Evolutionary conservation across 2,888 invertebrate species (phyloP).

Genomic region (Acronicta psi): DNA sequence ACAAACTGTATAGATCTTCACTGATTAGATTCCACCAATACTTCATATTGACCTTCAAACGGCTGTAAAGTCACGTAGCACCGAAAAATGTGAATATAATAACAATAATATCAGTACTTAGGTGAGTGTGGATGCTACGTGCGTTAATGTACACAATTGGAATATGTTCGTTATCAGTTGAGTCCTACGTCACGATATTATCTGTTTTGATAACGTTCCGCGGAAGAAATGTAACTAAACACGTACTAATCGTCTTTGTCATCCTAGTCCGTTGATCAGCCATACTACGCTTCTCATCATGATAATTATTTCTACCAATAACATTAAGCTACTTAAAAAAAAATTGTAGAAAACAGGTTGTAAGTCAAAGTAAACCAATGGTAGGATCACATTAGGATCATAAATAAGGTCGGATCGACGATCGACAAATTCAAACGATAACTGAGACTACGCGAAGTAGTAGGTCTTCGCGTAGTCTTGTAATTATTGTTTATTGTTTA

Average conservation of each 20-base stretch:
- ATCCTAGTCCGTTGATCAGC: not conserved
- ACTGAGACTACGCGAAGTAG: too few species aligned
- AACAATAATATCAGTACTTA: slow-evolving; percentile 39
- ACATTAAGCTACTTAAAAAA: too few species aligned
- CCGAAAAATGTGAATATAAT: slow-evolving; percentile 50
- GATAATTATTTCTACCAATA: not conserved
- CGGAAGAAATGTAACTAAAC: slow-evolving; percentile 70
- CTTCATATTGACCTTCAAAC: slow-evolving; percentile 48
- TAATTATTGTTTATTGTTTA: too few species aligned
- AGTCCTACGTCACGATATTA: slow-evolving; percentile 73
- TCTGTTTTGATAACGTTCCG: slow-evolving; percentile 79
- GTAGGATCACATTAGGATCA: too few species aligned
- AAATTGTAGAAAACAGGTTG: too few species aligned
- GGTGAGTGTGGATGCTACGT: slow-evolving; percentile 56
- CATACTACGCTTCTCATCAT: not conserved
- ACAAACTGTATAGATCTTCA: slow-evolving; percentile 43
- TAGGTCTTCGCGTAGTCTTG: too few species aligned
- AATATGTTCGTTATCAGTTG: slow-evolving; percentile 64
- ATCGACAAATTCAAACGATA: too few species aligned
- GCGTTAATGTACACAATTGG: slow-evolving; percentile 61
- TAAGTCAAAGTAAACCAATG: too few species aligned
- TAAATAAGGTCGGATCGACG: too few species aligned
- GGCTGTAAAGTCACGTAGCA: slow-evolving; percentile 53
- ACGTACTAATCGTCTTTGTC: slow-evolving; percentile 66
- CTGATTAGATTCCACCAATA: slow-evolving; percentile 56